Percentiles rank a stretch among this genome's conserved stretches.
phyloP scores from a whole-genome alignment of 2,113 vertebrate genomes.

The Gasterosteus aculeatus region DNA sequence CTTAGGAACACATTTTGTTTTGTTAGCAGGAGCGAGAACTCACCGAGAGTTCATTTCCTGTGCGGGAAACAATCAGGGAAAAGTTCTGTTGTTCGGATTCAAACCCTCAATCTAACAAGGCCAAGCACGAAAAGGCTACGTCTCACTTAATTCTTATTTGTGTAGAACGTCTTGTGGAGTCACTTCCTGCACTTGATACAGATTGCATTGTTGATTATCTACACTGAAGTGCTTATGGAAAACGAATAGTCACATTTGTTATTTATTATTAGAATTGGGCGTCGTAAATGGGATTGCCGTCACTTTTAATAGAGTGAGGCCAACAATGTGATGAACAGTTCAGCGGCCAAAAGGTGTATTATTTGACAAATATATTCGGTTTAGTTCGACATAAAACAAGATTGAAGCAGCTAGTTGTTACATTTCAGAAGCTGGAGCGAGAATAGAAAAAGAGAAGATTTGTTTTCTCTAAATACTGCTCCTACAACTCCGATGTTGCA shows the following conservation, averaged over 20 bases:
- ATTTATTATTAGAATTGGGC: too few species aligned
- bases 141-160: neutral
- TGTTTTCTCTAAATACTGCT: neutral
- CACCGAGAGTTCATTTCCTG: constrained; percentile 45
- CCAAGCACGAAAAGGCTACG: neutral
- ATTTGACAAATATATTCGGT: neutral
- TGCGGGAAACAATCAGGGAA: neutral
- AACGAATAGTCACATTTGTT: neutral
- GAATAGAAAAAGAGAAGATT: neutral
- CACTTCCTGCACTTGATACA: neutral
- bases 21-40: constrained; percentile 21
- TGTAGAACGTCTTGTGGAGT: neutral
- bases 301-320: too few species aligned
- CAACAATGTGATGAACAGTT: neutral
- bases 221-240: neutral
- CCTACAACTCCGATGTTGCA: neutral
- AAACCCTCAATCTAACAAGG: neutral
- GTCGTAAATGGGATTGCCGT: too few species aligned
- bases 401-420: neutral
- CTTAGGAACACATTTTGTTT: constrained; percentile 36
- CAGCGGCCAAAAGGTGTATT: neutral
- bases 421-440: neutral
- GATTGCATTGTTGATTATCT: neutral
- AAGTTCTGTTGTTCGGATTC: neutral
- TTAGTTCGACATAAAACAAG: neutral